phyloP scores from a whole-genome alignment of 2,888 invertebrate species.

The Petrolisthes cinctipes region DNA sequence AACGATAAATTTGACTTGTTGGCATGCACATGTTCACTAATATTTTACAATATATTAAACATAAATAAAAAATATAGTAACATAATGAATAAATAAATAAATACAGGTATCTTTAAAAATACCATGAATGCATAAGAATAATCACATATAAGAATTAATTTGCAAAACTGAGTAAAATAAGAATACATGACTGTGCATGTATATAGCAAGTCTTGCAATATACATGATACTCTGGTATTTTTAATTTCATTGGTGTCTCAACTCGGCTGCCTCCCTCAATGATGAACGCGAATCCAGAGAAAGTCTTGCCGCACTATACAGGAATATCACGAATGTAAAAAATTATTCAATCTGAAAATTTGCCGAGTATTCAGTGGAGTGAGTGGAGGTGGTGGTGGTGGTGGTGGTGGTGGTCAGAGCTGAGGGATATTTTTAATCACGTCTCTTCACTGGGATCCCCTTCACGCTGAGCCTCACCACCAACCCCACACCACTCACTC shows the following conservation, averaged over 20 bases:
- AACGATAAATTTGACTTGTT: no score
- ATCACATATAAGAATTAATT: neutral
- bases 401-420: neutral
- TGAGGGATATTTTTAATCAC: conserved; percentile 12
- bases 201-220: no score
- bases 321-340: neutral
- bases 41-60: no score
- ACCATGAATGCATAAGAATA: neutral
- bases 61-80: neutral
- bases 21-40: no score
- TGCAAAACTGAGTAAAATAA: neutral
- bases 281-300: no score
- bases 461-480: neutral
- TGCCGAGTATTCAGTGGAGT: neutral
- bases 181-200: no score
- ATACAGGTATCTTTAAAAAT: neutral
- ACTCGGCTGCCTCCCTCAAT: no score
- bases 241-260: no score
- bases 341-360: neutral
- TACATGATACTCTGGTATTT: no score
- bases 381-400: neutral
- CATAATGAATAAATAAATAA: neutral
- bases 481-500: neutral
- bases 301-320: neutral
- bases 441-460: neutral